These are phyloP conservation scores for Acholoe squamosa DNA, from an alignment of 2,888 invertebrate species.

Conservation along the genomic window DNA sequence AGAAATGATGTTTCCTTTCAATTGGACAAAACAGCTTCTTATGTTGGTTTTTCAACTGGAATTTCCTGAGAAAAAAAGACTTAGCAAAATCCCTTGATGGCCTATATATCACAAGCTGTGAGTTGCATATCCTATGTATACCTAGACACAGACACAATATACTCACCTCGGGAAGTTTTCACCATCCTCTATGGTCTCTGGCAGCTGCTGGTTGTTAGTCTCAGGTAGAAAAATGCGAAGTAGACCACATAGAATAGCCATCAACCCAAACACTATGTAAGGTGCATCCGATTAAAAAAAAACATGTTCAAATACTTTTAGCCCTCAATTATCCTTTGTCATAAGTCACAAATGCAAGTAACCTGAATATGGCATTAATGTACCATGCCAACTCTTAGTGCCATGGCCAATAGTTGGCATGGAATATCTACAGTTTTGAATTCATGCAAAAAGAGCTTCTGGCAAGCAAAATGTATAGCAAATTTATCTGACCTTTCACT, in stretches of 20 bases:
- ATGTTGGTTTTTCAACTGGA: too few species aligned
- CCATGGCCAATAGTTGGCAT: neutral
- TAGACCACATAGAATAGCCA: slow-evolving; percentile 36
- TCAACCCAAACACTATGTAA: slow-evolving; percentile 38
- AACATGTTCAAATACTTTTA: neutral
- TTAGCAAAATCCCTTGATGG: too few species aligned
- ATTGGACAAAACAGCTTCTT: too few species aligned
- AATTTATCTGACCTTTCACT: too few species aligned
- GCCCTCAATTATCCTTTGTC: neutral
- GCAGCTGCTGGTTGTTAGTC: slow-evolving; percentile 49
- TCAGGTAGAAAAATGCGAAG: slow-evolving; percentile 47
- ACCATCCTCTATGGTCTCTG: slow-evolving; percentile 61
- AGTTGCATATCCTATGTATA: neutral
- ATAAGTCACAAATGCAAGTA: neutral
- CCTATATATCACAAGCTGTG: neutral
- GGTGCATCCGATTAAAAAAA: neutral
- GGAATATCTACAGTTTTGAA: neutral
- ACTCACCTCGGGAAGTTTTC: slow-evolving; percentile 60
- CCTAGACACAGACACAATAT: slow-evolving; percentile 42
- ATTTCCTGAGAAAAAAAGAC: too few species aligned
- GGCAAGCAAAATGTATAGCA: too few species aligned
- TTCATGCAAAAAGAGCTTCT: too few species aligned
- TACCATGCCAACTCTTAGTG: neutral
- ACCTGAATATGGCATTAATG: neutral
- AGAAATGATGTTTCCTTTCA: too few species aligned